These are phyloP conservation scores for Ophion slaviceki DNA, from an alignment of 2,888 invertebrate genomes.

Conservation along the genomic window DNA sequence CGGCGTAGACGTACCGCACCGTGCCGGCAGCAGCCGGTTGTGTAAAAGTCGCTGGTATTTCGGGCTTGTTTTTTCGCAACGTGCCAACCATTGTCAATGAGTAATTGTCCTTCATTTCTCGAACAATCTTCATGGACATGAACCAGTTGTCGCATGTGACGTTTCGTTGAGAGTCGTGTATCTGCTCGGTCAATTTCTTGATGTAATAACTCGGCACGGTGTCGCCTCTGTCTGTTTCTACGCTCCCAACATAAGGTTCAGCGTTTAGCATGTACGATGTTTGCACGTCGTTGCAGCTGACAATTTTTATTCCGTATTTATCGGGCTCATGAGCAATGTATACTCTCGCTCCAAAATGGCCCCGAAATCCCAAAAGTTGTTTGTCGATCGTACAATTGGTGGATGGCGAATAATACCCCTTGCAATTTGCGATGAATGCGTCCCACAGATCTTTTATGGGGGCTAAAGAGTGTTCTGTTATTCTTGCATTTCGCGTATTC, in stretches of 20 bases:
- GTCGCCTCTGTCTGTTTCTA: slow-evolving; percentile 17
- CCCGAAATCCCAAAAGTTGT: slow-evolving; percentile 27
- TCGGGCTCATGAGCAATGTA: slow-evolving; percentile 67
- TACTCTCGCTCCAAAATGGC: slow-evolving; percentile 1
- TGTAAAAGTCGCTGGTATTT: too few relatives aligned
- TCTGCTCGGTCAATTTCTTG: too few relatives aligned
- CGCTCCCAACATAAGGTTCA: slow-evolving; percentile 76
- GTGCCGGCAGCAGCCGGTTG: too few relatives aligned
- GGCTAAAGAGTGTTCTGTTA: slow-evolving; percentile 44
- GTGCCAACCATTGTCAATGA: too few relatives aligned
- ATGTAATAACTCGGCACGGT: slow-evolving; percentile 25
- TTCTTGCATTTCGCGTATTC: slow-evolving; percentile 48
- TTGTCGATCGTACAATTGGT: slow-evolving; percentile 55
- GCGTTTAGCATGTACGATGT: slow-evolving; percentile 77
- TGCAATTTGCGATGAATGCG: slow-evolving; percentile 54
- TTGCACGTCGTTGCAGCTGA: slow-evolving; percentile 75
- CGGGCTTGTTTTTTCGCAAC: too few relatives aligned
- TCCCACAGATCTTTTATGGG: slow-evolving; percentile 62
- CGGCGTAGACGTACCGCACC: too few relatives aligned
- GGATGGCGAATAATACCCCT: slow-evolving; percentile 50
- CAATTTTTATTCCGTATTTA: slow-evolving; percentile 78
- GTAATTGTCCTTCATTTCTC: too few relatives aligned
- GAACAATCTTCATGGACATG: too few relatives aligned
- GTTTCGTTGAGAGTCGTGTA: too few relatives aligned
- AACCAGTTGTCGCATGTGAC: too few relatives aligned